A percentile compares a stretch with the other conserved stretches of the same genome.
These are phyloP conservation scores for Cephalophus harveyi DNA, from an alignment of 2,113 vertebrate species.

Conservation along the genomic window DNA sequence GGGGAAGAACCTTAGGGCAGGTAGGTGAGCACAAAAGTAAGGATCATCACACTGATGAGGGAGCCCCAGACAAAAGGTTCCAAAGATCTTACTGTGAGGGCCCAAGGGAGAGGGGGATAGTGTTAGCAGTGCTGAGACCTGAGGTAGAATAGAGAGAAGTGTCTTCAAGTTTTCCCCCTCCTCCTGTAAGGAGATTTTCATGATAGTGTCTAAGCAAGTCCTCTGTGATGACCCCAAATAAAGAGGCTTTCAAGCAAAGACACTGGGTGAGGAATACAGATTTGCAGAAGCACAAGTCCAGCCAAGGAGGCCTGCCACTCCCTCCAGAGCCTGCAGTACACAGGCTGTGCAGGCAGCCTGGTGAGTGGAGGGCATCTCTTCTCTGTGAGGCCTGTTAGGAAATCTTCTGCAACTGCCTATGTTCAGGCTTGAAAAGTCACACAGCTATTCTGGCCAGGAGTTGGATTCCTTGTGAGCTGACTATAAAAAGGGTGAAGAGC, in stretches of 20 bases:
- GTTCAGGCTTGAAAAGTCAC: not conserved
- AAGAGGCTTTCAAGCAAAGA: no score
- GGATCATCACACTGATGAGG: not conserved
- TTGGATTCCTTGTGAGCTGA: not conserved
- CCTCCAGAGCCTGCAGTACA: not conserved
- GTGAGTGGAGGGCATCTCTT: not conserved
- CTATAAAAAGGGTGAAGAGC: not conserved
- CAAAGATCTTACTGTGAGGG: not conserved
- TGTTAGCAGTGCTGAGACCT: not conserved
- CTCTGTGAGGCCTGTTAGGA: not conserved
- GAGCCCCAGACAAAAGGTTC: not conserved
- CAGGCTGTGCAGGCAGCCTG: rapidly evolving
- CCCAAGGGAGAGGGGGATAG: not conserved
- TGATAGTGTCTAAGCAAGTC: not conserved
- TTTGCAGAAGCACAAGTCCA: not conserved
- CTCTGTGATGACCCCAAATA: not conserved
- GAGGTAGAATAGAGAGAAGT: not conserved
- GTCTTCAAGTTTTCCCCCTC: not conserved
- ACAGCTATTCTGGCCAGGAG: not conserved
- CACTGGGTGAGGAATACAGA: not conserved
- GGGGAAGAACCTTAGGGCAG: not conserved
- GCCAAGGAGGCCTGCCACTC: not conserved
- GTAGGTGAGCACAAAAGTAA: not conserved
- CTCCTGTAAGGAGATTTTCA: not conserved
- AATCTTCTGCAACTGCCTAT: not conserved